Base-by-base conservation (phyloP, 2,113 vertebrate species). In the Hucho hucho region DNA sequence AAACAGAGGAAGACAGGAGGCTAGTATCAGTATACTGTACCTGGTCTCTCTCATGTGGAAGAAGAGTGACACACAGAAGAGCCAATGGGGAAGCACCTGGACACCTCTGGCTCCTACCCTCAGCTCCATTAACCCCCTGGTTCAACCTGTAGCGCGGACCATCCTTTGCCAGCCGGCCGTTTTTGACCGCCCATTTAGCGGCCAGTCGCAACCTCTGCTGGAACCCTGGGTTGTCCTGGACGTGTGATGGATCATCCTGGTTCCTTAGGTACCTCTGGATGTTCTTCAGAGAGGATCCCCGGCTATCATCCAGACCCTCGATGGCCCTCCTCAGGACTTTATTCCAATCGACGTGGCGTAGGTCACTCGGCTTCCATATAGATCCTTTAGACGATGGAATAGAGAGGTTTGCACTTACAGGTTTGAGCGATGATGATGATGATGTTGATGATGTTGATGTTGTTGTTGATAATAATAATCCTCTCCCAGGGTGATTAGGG, bases 291-390 rank as follows among this genome's bases (percentile, higher is more conserved):
- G 98, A 99, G 68, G 97, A 98, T 82, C 97, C 98, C 75, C 91
- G 94, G 69, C 94, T 93, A 87, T 98, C 95, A 86, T 95, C 94
- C 81, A 99, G 94, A 79, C 95, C 97, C 94, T 98, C 97, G 4
- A 99, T 94, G 86, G 96, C 98, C 91, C 96, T 95, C 87, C 91
- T 94, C 84, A 99, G 92, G 75, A 99, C 95, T 94, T 95, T 98
- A 94, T 98, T 99, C 98, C 98, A 99, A 95, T 99, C 97, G 82
- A 99, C 95, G 75, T 95, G 96, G 74, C 94, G 95, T 79, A 99
- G 95, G 87, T 99, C 97, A 56, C 90, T 93, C 67, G 93, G 93
- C 79, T 92, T 91, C 93, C 94, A 94, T 86, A 93, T 93, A 83
- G 95, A 95, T 82, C 95, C 96, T 87, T 95, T 96, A 70, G 93